phyloP scores from a whole-genome alignment of 2,888 invertebrate species.

The Tubiluchus corallicola region DNA sequence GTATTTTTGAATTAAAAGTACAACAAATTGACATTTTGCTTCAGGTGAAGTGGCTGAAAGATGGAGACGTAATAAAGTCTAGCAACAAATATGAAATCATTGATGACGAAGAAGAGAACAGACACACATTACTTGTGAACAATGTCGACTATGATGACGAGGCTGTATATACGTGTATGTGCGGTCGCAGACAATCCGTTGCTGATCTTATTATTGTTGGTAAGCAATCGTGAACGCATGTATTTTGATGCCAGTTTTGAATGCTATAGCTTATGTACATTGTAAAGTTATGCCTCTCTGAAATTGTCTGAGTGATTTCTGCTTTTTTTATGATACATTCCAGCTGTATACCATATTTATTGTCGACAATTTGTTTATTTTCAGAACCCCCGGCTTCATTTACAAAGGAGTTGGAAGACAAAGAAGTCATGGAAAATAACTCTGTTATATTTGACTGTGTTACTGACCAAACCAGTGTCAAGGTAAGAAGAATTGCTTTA shows the following conservation, averaged over 20 bases:
- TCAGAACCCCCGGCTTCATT: not conserved
- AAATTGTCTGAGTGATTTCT: too few relatives aligned
- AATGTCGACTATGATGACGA: not conserved
- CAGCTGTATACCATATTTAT: too few relatives aligned
- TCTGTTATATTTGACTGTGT: constrained; percentile 1
- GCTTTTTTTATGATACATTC: too few relatives aligned
- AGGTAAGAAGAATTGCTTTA: too few relatives aligned
- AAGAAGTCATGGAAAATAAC: not conserved
- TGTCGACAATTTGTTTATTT: too few relatives aligned
- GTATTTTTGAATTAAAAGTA: too few relatives aligned
- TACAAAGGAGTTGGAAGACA: constrained; percentile 1
- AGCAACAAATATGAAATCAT: not conserved
- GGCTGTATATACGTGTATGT: not conserved
- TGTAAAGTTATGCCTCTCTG: too few relatives aligned
- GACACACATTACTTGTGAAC: not conserved
- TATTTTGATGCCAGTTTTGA: too few relatives aligned
- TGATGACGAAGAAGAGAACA: not conserved
- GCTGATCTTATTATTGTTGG: not conserved
- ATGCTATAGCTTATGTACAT: too few relatives aligned
- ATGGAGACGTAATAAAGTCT: not conserved
- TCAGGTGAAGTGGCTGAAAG: not conserved
- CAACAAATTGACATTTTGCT: too few relatives aligned
- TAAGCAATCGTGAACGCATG: too few relatives aligned
- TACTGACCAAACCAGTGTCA: not conserved
- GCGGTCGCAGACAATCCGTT: constrained; percentile 1